Base-by-base conservation (phyloP, 2,113 vertebrate species). In the Clupea harengus region DNA sequence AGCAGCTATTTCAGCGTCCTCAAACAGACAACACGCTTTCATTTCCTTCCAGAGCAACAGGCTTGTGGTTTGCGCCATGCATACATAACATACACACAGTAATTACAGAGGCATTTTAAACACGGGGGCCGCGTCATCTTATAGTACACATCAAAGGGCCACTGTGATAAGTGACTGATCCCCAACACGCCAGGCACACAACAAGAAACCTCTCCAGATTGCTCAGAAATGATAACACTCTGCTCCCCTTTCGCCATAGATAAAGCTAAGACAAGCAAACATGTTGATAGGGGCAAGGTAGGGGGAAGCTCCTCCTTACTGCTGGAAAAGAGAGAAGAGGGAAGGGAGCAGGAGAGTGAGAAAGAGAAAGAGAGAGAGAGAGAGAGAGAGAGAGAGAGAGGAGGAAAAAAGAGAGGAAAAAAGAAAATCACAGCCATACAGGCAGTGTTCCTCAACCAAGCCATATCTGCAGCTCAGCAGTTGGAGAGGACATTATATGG, bases 21-120 rank as follows among this genome's bases (percentile, higher is more conserved):
- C 18, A 22, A 64, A 64, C 60, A 78, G 72, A 78, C 72, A 78
- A 39, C 28, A 25, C 18, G 82, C 32, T 78, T 84, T 45, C 45
- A 20, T 78, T 84, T 39, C 49, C 25, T 60, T 85, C 81, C 75
- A 47, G 72, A 82, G 89, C 32, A 32, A 72, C n/a, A 49, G 6
- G 44, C 13, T 52, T 80, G 81, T 72, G 81, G 87, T 45, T 86
- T 57, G 91, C 87, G 89, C 50, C 85, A 82, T 92, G 89, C 89
- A 92, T 87, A 88, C 81, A 82, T 90, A 90, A 88, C 60, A 83
- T 82, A 89, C 93, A 91, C 83, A 25, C 67, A 89, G 90, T 89
- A 84, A 95, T 95, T 95, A 95, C 84, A 45, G 83, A 94, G 90
- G 90, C 87, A 94, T 93, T 94, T 94, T 94, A 95, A 94, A 95